Conservation (phyloP, 2,113 vertebrate genomes). For the Anhinga rufa region DNA sequence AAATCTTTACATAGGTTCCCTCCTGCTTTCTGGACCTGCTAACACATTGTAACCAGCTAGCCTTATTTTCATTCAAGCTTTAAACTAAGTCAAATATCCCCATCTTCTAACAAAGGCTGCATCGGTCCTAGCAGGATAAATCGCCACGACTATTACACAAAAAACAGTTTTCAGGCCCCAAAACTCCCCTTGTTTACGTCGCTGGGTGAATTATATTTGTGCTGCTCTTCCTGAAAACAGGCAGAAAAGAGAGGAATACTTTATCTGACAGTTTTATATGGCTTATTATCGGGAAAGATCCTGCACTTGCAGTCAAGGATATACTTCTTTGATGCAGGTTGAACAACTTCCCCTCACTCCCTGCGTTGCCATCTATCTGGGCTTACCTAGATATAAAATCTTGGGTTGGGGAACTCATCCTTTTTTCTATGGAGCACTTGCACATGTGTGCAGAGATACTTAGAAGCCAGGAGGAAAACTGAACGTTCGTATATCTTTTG, state of each 20-base stretch:
- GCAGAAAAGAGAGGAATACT: neutral
- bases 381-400: fast-evolving
- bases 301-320: neutral
- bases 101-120: neutral
- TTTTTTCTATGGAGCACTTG: neutral
- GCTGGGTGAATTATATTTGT: neutral
- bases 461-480: neutral
- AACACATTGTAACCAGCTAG: neutral
- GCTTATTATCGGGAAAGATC: neutral
- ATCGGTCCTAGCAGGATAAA: neutral
- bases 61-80: neutral
- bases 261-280: neutral
- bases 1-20: neutral
- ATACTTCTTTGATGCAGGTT: neutral
- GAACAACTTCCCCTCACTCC: neutral
- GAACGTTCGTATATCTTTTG: neutral
- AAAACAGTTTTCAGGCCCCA: neutral
- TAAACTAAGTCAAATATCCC: neutral
- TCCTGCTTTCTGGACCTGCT: neutral
- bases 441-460: neutral
- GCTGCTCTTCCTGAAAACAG: neutral
- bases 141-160: neutral
- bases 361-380: neutral
- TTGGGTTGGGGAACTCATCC: too few species aligned
- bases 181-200: neutral